Evolutionary conservation across 2,888 invertebrate genomes (phyloP).

Genomic region (Drosophila maculinotata): DNA sequence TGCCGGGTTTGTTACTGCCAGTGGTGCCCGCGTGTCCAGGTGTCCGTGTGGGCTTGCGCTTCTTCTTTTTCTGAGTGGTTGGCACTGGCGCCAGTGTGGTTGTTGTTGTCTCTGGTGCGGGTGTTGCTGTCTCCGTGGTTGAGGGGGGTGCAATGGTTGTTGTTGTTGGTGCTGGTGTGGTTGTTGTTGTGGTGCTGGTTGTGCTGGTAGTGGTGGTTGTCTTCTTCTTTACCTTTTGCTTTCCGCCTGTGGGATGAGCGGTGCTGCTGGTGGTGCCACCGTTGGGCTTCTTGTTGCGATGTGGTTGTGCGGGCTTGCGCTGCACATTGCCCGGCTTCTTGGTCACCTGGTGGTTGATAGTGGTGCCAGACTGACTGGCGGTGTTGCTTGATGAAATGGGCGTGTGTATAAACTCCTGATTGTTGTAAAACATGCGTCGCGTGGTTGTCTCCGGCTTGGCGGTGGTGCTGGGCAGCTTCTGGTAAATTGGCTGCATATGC

Average conservation of each 20-base stretch:
- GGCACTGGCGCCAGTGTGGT: constrained; percentile 25
- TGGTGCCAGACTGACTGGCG: constrained; percentile 12
- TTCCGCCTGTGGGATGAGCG: constrained; percentile 39
- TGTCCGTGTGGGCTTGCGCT: constrained; percentile 80
- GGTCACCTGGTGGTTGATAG: constrained; percentile 47
- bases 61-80: constrained; percentile 74
- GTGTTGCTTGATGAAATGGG: constrained; percentile 49
- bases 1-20: constrained; percentile 25
- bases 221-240: constrained; percentile 81
- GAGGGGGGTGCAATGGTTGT: constrained; percentile 18
- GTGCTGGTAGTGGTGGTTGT: constrained; percentile 49
- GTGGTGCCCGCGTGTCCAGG: constrained; percentile 47
- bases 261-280: constrained; percentile 38
- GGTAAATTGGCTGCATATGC: constrained; percentile 81
- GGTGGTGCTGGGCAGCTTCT: constrained; percentile 67
- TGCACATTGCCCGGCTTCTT: constrained; percentile 67
- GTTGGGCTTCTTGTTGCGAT: constrained; percentile 78
- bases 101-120: constrained; percentile 41
- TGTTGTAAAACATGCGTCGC: constrained; percentile 80
- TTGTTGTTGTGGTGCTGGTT: constrained; percentile 33
- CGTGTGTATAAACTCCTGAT: constrained; percentile 79
- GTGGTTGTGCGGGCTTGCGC: constrained; percentile 68
- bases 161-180: constrained; percentile 26
- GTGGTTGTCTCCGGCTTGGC: constrained; percentile 74
- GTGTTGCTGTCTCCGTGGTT: constrained; percentile 23